Percentiles rank a stretch among this genome's conserved stretches.
phyloP scores from a whole-genome alignment of 2,888 invertebrate species.

The Strigamia transsilvanica region DNA sequence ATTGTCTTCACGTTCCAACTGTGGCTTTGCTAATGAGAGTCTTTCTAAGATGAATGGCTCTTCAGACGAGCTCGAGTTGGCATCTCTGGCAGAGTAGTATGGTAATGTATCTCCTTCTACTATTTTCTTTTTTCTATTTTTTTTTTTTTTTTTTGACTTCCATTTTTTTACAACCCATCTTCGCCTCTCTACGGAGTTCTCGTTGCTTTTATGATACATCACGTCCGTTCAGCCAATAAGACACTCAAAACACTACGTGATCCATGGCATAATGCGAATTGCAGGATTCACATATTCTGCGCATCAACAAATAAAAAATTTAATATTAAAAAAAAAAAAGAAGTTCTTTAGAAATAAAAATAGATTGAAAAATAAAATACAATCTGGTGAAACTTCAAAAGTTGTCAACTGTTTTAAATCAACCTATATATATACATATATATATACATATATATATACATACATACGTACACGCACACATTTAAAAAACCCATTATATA shows the following conservation, averaged over 20 bases:
- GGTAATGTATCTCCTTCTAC: conserved; percentile 36
- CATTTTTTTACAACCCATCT: background rate
- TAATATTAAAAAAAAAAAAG: background rate
- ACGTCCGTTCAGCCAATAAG: conserved; percentile 36
- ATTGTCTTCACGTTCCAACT: conserved; percentile 13
- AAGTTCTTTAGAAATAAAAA: background rate
- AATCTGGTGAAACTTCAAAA: too few relatives aligned
- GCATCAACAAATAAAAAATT: background rate
- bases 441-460: too few relatives aligned
- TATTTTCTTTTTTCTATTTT: background rate
- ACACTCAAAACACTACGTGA: conserved; percentile 39
- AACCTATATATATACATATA: too few relatives aligned
- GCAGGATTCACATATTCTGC: background rate
- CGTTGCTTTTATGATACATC: conserved; percentile 41
- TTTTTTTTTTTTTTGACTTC: background rate
- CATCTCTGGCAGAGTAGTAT: background rate
- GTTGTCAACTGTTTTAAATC: too few relatives aligned
- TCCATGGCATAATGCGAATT: conserved; percentile 2
- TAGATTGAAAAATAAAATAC: background rate
- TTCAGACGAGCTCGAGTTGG: conserved; percentile 23
- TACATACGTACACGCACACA: too few relatives aligned
- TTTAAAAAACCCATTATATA: background rate
- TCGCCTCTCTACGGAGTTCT: conserved; percentile 2
- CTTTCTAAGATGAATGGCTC: conserved; percentile 5
- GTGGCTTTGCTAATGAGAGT: background rate